phyloP scores from a whole-genome alignment of 2,888 invertebrate species.

The Nomada lathburiana region DNA sequence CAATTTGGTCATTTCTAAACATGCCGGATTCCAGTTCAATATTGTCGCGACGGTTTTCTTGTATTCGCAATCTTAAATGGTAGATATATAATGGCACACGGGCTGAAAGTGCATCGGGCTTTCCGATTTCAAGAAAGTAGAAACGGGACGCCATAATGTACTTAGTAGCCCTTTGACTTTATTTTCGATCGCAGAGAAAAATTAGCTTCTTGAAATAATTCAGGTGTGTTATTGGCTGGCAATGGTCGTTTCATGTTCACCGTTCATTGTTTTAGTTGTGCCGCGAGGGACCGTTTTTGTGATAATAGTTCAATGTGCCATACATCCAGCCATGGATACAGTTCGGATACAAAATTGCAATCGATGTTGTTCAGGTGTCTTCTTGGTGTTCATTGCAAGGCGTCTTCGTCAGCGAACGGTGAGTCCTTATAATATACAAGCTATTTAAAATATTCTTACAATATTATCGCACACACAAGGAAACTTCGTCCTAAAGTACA shows the following conservation, averaged over 20 bases:
- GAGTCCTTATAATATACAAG: not conserved
- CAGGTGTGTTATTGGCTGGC: slow-evolving; percentile 83
- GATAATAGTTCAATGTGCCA: slow-evolving; percentile 82
- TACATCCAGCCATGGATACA: slow-evolving; percentile 61
- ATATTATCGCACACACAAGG: no score
- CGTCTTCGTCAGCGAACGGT: not conserved
- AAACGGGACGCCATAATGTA: slow-evolving; percentile 47
- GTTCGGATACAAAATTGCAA: slow-evolving; percentile 64
- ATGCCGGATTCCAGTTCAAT: slow-evolving; percentile 8
- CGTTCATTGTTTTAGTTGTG: slow-evolving; percentile 81
- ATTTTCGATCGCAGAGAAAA: slow-evolving; percentile 77
- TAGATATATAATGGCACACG: slow-evolving; percentile 8
- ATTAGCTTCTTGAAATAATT: slow-evolving; percentile 83
- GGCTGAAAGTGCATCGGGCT: slow-evolving; percentile 52
- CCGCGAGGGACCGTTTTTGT: slow-evolving; percentile 79
- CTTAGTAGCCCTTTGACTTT: slow-evolving; percentile 78
- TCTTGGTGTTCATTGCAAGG: not conserved
- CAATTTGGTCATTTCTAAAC: not conserved
- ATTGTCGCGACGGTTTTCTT: slow-evolving; percentile 10
- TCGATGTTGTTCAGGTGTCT: not conserved
- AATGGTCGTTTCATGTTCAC: slow-evolving; percentile 83
- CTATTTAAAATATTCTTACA: no score
- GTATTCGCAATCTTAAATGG: not conserved
- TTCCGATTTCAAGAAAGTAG: slow-evolving; percentile 61
- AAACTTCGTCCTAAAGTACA: no score